Evolutionary conservation across 2,113 vertebrate species (phyloP).

Genomic region (Alces alces): DNA sequence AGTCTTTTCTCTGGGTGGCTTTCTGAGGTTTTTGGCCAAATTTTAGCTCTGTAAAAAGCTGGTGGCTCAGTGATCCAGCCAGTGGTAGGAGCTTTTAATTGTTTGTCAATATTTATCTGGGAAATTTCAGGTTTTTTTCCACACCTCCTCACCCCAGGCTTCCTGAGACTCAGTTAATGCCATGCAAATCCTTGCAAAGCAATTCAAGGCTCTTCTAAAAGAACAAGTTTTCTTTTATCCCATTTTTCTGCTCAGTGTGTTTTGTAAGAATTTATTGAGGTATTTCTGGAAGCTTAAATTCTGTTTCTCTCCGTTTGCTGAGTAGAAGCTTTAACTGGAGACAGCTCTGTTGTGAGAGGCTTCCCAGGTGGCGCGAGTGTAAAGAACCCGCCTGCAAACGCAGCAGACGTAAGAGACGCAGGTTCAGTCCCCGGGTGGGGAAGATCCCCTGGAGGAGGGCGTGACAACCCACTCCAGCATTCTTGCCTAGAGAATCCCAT

Average conservation of each 20-base stretch:
- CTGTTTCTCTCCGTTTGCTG: not conserved
- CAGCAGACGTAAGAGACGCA: not conserved
- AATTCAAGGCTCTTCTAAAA: conserved; percentile 11
- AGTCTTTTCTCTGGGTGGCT: not conserved
- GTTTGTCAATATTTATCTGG: not conserved
- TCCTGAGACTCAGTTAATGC: not conserved
- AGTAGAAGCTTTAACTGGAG: not conserved
- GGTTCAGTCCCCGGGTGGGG: not conserved
- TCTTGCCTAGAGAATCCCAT: not conserved
- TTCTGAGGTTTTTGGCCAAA: not conserved
- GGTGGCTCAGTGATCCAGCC: not conserved
- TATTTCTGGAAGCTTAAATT: not conserved
- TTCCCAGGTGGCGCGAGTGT: not conserved
- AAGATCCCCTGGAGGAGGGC: not conserved
- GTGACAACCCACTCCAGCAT: not conserved
- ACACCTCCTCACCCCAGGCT: not conserved
- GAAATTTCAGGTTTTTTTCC: not conserved
- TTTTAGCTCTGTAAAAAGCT: not conserved
- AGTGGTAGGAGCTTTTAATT: not conserved
- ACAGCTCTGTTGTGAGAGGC: not conserved
- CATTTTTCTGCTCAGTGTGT: not conserved
- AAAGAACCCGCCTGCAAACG: not conserved
- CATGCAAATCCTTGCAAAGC: not conserved
- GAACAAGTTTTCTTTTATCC: not conserved
- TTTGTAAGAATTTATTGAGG: not conserved